A percentile compares a stretch with the other conserved stretches of the same genome.
phyloP scores from a whole-genome alignment of 1,140 invertebrate genomes.

The Linepithema humile region DNA sequence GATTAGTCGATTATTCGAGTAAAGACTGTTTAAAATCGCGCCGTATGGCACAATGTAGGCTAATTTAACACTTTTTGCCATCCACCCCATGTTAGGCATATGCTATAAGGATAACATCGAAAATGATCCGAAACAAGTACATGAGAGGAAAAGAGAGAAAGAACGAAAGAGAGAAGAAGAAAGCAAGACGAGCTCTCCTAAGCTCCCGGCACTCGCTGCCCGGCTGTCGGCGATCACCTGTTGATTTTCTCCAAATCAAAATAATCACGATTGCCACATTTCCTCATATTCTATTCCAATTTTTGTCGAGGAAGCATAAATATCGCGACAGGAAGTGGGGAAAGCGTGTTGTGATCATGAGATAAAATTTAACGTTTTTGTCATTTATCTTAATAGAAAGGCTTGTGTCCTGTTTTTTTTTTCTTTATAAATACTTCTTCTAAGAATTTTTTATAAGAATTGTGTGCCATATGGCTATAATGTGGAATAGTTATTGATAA shows the following conservation, averaged over 20 bases:
- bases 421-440: no score
- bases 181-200: conserved; percentile 56
- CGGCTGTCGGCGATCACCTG: conserved; percentile 81
- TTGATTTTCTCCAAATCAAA: conserved; percentile 78
- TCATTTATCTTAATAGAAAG: background rate
- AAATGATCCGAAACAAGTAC: conserved; percentile 69
- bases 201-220: conserved; percentile 71
- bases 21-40: conserved; percentile 52
- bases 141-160: conserved; percentile 7
- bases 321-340: background rate
- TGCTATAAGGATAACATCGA: conserved; percentile 73
- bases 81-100: conserved; percentile 78
- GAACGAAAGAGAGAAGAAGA: conserved; percentile 1
- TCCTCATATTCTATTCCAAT: conserved; percentile 3
- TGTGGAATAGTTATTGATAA: background rate
- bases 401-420: conserved; percentile 3
- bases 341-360: background rate
- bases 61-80: conserved; percentile 71
- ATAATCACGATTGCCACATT: conserved; percentile 69
- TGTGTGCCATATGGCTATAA: background rate
- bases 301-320: conserved; percentile 41
- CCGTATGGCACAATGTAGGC: conserved; percentile 57
- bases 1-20: conserved; percentile 18
- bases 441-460: no score
- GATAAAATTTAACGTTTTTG: background rate